Percentiles rank a stretch among this genome's conserved stretches.
phyloP scores from a whole-genome alignment of 2,113 vertebrate species.

The Microtus oregoni region DNA sequence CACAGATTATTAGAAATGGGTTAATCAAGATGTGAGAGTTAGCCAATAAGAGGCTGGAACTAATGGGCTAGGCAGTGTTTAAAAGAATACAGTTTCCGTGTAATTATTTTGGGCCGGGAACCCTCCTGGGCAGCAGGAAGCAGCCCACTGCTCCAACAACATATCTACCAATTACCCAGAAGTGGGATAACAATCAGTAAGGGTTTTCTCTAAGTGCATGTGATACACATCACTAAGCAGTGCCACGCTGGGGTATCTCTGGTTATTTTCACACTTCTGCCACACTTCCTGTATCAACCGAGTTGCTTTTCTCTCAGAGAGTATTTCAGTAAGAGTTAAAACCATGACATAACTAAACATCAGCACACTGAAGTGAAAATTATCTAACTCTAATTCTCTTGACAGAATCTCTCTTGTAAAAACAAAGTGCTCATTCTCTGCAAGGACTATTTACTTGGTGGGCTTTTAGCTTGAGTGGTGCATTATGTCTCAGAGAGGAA shows the following conservation, averaged over 20 bases:
- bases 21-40: no score
- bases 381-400: neutral
- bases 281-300: neutral
- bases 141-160: rapidly evolving
- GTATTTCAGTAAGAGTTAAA: conserved; percentile 31
- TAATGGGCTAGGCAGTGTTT: no score
- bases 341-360: neutral
- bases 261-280: neutral
- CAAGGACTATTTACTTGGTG: neutral
- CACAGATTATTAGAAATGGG: no score
- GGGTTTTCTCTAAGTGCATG: neutral
- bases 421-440: neutral
- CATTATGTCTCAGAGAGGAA: neutral
- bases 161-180: neutral
- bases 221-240: neutral
- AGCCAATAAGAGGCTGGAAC: no score
- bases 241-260: neutral
- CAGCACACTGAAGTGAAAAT: neutral
- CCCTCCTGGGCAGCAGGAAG: no score
- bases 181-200: neutral
- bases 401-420: neutral
- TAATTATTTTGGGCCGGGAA: no score
- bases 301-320: neutral
- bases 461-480: neutral
- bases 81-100: no score